phyloP scores from a whole-genome alignment of 1,140 invertebrate species.

The Prorops nasuta region DNA sequence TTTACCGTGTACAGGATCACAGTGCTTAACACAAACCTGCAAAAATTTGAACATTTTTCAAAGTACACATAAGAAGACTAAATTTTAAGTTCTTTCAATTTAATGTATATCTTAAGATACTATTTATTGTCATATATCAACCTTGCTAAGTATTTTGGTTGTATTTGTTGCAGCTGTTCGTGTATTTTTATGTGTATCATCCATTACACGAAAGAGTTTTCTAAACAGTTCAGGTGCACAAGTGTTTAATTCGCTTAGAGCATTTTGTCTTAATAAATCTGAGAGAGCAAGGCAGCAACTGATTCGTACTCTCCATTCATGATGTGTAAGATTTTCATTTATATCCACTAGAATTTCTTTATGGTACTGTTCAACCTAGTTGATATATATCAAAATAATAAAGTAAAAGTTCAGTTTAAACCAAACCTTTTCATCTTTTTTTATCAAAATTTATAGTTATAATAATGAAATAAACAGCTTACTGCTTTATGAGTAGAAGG shows the following conservation, averaged over 20 bases:
- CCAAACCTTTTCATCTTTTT: constrained; percentile 5
- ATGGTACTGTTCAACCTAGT: constrained; percentile 81
- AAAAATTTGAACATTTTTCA: constrained; percentile 21
- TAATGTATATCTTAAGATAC: background rate
- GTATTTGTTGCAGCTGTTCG: constrained; percentile 76
- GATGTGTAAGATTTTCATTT: constrained; percentile 75
- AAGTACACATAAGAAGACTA: constrained; percentile 10
- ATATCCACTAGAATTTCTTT: constrained; percentile 84
- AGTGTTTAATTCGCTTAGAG: constrained; percentile 41
- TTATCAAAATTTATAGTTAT: background rate
- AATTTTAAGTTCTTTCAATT: constrained; percentile 6
- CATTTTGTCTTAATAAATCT: constrained; percentile 71
- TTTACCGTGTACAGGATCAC: constrained; percentile 75
- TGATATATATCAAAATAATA: constrained; percentile 29
- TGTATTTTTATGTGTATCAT: constrained; percentile 90
- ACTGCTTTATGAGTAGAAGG: constrained; percentile 82
- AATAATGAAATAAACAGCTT: constrained; percentile 46
- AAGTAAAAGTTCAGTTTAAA: background rate
- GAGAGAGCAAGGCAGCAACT: constrained; percentile 85
- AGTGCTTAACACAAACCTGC: constrained; percentile 74
- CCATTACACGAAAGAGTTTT: constrained; percentile 85
- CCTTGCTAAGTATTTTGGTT: constrained; percentile 75
- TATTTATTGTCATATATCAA: constrained; percentile 44
- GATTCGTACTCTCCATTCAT: constrained; percentile 85
- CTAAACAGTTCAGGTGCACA: constrained; percentile 69